Evolutionary conservation across 2,888 invertebrate species (phyloP).

Genomic region (Taenaris catops): DNA sequence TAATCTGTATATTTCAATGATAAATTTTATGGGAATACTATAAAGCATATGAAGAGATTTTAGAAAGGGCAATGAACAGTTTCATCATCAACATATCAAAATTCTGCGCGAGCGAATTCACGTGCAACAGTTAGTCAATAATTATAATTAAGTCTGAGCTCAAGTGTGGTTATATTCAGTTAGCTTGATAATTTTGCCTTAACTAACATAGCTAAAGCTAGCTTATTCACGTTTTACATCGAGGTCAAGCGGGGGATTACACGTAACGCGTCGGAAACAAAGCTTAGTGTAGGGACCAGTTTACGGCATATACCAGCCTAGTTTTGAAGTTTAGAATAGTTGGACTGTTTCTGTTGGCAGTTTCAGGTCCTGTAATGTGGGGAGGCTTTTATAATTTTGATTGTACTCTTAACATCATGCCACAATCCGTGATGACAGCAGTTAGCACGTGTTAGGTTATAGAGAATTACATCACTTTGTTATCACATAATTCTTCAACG

Average conservation of each 20-base stretch:
- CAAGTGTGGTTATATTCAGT: slow-evolving; percentile 1
- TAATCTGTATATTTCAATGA: too few relatives aligned
- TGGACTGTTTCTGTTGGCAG: too few relatives aligned
- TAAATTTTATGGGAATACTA: too few relatives aligned
- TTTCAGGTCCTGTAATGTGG: not conserved
- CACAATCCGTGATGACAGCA: too few relatives aligned
- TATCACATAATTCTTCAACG: too few relatives aligned
- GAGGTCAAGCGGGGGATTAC: slow-evolving; percentile 22
- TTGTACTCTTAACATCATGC: not conserved
- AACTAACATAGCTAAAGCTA: slow-evolving; percentile 9
- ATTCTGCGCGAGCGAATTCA: too few relatives aligned
- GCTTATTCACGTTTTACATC: slow-evolving; percentile 15
- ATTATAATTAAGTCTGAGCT: too few relatives aligned
- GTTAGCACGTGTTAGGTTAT: too few relatives aligned
- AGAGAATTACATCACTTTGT: too few relatives aligned
- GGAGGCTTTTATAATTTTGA: not conserved
- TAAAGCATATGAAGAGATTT: too few relatives aligned
- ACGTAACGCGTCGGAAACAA: slow-evolving; percentile 19
- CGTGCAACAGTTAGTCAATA: slow-evolving; percentile 3
- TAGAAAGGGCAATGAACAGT: too few relatives aligned
- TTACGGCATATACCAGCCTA: not conserved
- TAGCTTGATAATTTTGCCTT: slow-evolving; percentile 2
- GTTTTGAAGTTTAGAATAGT: not conserved
- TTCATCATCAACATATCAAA: too few relatives aligned
- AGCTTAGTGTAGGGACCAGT: slow-evolving; percentile 4